phyloP scores from a whole-genome alignment of 2,113 vertebrate genomes.

The Podarcis muralis region DNA sequence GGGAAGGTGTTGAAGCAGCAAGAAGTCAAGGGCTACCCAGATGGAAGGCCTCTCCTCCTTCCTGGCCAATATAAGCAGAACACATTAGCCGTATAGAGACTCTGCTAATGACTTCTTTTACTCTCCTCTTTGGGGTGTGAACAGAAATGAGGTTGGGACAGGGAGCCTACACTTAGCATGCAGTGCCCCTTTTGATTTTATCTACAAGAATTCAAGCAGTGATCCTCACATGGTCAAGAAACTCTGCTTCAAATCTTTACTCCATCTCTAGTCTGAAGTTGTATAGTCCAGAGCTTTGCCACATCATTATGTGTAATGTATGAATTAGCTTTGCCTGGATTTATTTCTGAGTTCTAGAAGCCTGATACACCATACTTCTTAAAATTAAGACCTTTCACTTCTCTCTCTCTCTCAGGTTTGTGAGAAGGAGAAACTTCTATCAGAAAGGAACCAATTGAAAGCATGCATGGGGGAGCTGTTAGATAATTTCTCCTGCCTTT shows the following conservation, averaged over 20 bases:
- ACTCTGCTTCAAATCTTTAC: not conserved
- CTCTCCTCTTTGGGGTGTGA: not conserved
- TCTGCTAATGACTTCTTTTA: not conserved
- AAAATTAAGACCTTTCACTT: conserved; percentile 7
- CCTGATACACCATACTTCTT: not conserved
- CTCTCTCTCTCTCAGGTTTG: conserved; percentile 82
- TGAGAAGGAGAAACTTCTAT: conserved; percentile 97
- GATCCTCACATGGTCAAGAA: not conserved
- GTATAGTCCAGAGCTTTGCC: not conserved
- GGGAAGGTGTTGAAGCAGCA: not conserved
- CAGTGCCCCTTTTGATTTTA: not conserved
- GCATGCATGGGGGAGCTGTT: conserved; percentile 97
- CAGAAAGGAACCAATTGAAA: conserved; percentile 97
- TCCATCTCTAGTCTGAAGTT: not conserved
- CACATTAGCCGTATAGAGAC: not conserved
- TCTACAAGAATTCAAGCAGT: not conserved
- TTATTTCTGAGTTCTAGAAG: not conserved
- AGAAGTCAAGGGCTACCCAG: not conserved
- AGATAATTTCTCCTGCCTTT: conserved; percentile 98
- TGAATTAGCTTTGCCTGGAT: not conserved
- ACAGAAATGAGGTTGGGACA: no score
- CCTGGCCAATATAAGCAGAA: not conserved
- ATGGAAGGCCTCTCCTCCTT: not conserved
- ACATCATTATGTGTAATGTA: not conserved
- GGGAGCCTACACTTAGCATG: not conserved